phyloP scores from a whole-genome alignment of 2,888 invertebrate species.

The Nomada lathburiana region DNA sequence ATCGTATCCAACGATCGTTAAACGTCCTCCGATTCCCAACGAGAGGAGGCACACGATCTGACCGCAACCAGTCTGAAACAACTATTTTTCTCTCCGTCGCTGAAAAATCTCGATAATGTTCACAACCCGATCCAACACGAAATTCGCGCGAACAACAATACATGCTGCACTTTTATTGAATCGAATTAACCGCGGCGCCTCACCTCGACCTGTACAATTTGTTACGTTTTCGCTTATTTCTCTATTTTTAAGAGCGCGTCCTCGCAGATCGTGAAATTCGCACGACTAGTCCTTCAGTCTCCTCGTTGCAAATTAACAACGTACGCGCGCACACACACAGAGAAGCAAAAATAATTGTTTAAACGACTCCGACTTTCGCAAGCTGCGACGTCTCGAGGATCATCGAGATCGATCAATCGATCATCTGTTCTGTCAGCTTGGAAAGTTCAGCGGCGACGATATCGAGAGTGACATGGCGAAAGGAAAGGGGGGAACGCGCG shows the following conservation, averaged over 20 bases:
- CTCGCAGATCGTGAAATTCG: constrained; percentile 35
- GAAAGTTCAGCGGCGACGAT: constrained; percentile 32
- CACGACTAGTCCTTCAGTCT: constrained; percentile 37
- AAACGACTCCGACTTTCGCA: constrained; percentile 10
- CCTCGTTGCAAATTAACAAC: constrained; percentile 39
- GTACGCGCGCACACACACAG: neutral
- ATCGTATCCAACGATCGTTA: too few species aligned
- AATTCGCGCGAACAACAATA: neutral
- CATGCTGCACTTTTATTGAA: constrained; percentile 23
- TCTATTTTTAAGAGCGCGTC: neutral
- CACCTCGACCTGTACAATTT: constrained; percentile 23
- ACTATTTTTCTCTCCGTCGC: constrained; percentile 18
- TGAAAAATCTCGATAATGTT: neutral
- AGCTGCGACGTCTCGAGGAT: constrained; percentile 43
- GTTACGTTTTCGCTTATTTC: neutral
- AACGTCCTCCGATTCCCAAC: neutral
- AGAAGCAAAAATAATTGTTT: constrained; percentile 31
- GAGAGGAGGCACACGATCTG: neutral
- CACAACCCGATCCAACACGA: neutral
- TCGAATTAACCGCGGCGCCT: constrained; percentile 28
- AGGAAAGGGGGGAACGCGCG: neutral
- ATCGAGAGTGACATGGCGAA: neutral
- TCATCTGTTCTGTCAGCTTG: constrained; percentile 13
- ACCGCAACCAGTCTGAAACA: constrained; percentile 10
- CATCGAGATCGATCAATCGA: constrained; percentile 44